A percentile compares a stretch with the other conserved stretches of the same genome.
phyloP scores from a whole-genome alignment of 2,113 vertebrate species.

The Desmodus rotundus region DNA sequence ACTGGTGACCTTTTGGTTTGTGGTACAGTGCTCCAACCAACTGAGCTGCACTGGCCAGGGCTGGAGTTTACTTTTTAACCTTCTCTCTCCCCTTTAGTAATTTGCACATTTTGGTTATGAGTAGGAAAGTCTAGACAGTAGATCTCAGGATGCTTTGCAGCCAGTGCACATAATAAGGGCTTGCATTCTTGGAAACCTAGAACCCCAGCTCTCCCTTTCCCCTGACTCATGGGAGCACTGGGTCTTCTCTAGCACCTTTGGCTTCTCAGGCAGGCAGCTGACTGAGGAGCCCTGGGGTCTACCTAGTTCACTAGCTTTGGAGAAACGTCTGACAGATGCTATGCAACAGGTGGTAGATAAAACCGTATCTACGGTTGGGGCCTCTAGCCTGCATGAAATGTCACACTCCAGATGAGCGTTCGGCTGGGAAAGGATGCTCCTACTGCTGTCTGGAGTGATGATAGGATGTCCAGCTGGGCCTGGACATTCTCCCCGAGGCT shows the following conservation, averaged over 20 bases:
- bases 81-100: constrained; percentile 57
- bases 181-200: constrained; percentile 63
- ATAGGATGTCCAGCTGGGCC: constrained; percentile 70
- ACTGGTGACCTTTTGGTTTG: too few species aligned
- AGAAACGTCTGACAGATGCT: constrained; percentile 74
- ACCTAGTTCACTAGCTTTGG: constrained; percentile 31
- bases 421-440: constrained; percentile 66
- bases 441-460: constrained; percentile 57
- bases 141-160: constrained; percentile 65
- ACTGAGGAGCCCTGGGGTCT: constrained; percentile 25
- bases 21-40: too few species aligned
- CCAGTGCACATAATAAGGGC: constrained; percentile 58
- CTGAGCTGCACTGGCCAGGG: too few species aligned
- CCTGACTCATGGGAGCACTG: constrained; percentile 13
- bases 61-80: constrained; percentile 39
- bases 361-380: constrained; percentile 17
- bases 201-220: constrained; percentile 31
- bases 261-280: constrained; percentile 51
- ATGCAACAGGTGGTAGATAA: constrained; percentile 75
- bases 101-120: constrained; percentile 80
- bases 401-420: constrained; percentile 57
- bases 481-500: constrained; percentile 43
- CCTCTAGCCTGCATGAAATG: constrained; percentile 64
- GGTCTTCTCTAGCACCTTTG: constrained; percentile 49
- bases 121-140: constrained; percentile 37